These are phyloP conservation scores for Saguinus midas DNA, from an alignment of 2,113 vertebrate species.

Conservation along the genomic window DNA sequence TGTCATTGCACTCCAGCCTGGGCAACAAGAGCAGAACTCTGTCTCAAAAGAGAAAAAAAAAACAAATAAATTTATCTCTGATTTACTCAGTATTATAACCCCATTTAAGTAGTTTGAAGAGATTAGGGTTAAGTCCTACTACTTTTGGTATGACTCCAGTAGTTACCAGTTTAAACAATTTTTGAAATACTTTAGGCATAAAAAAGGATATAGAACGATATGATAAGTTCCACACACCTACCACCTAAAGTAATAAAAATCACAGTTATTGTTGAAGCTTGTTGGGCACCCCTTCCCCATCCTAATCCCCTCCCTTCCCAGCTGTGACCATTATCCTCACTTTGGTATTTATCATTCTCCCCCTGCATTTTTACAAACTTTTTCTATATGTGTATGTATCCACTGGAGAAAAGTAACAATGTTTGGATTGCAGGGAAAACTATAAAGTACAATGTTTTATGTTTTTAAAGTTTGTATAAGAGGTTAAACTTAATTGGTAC, in stretches of 20 bases:
- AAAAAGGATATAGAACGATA: background rate
- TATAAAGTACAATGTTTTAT: background rate
- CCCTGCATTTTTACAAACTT: background rate
- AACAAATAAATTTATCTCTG: background rate
- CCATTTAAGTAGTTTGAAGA: slow-evolving; percentile 6
- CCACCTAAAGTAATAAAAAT: background rate
- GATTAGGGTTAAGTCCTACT: background rate
- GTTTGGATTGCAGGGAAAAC: no score
- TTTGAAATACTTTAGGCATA: background rate
- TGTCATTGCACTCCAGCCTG: no score
- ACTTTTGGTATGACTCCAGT: background rate
- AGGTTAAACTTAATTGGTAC: background rate
- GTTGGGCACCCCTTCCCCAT: background rate
- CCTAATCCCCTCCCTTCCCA: background rate
- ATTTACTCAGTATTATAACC: background rate
- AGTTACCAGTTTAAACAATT: background rate
- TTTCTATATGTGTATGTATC: background rate
- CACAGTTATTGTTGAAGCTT: background rate
- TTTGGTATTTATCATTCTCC: background rate
- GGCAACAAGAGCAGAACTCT: background rate
- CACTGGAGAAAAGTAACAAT: background rate
- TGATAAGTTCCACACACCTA: background rate
- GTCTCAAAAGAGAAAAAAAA: background rate
- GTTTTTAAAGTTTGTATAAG: background rate
- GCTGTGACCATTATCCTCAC: background rate